Evolutionary conservation across 2,888 invertebrate genomes (phyloP), one percentile per base, ranked within the genome.

Genomic region (Cryptophagus acutangulus): DNA sequence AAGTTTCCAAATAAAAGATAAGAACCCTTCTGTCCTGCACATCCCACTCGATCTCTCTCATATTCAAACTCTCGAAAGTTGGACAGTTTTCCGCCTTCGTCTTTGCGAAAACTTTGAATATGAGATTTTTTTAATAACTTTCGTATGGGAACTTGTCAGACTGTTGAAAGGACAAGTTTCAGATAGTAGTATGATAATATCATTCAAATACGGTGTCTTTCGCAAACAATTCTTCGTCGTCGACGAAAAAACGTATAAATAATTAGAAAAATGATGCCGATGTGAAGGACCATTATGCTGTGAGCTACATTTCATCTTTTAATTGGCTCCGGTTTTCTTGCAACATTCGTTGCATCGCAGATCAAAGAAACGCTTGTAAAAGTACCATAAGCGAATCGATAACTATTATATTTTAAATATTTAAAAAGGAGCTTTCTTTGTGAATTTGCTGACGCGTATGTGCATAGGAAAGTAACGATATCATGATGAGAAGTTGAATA

Each of bases 1-100:
- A n/a, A 62, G 52, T 62, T 62, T 60, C 54, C 59, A 56, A 62
- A 59, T 59, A 59, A 54, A 60, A 59, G 61, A 58, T 59, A 58
- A 55, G 48, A 54, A 46, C 46, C 48, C 46, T 50, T 26, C 26
- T 26, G 20, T 20, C 20, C 40, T 44, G 43, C 44, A 45, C 45
- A 46, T 45, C 47, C 44, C 31, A 10, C 16, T 17, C 41, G 31
- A 38, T 47, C 47, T 43, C 47, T 45, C 38, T 24, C 35, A 43
- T 46, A 45, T 40, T 36, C 30, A n/a, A 30, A 35, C 51, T 45
- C 48, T 45, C 41, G 45, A 51, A 56, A 52, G 43, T 57, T 54
- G 49, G 54, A 55, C 54, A 54, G 51, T 57, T 55, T 52, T 49
- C 54, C 53, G 47, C 48, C 49, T 42, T 41, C 29, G 28, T 51